Conservation (phyloP, 2,888 invertebrate species). For the Xanthia togata region DNA sequence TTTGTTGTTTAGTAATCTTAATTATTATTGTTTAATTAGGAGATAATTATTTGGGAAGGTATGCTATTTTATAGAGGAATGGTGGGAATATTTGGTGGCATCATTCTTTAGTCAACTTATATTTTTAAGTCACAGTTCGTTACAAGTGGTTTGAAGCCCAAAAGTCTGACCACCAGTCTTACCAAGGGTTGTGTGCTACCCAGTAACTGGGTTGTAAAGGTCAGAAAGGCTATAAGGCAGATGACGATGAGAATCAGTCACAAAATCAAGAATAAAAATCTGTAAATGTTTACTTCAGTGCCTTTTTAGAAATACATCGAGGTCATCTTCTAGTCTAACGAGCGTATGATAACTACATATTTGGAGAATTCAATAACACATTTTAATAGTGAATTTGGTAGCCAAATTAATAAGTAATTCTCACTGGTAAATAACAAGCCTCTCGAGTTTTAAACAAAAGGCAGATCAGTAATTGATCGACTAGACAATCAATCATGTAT, state of each 20-base stretch:
- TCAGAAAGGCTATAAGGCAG: not conserved
- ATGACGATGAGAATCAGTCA: not conserved
- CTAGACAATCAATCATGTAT: conserved; percentile 16
- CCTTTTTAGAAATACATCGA: not conserved
- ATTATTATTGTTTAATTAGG: conserved; percentile 46
- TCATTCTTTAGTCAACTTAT: not conserved
- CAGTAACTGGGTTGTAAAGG: not conserved
- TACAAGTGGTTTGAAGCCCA: not conserved
- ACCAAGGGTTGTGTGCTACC: not conserved
- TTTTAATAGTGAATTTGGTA: not conserved
- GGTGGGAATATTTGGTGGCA: not conserved
- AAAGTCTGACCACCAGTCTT: too few species aligned
- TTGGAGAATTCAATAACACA: not conserved
- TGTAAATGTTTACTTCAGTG: not conserved
- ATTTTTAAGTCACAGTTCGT: not conserved
- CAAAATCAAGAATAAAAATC: not conserved
- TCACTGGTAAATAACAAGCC: conserved; percentile 1
- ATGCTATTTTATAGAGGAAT: not conserved
- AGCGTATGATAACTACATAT: not conserved
- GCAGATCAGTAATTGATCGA: conserved; percentile 8
- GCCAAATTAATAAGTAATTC: not conserved
- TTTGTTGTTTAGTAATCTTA: conserved; percentile 42
- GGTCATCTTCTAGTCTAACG: not conserved
- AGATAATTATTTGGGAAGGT: conserved; percentile 41
- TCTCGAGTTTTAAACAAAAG: conserved; percentile 27